These are phyloP conservation scores for Parauchenoglanis punctatus DNA, from an alignment of 2,797 vertebrate genomes.

Conservation along the genomic window DNA sequence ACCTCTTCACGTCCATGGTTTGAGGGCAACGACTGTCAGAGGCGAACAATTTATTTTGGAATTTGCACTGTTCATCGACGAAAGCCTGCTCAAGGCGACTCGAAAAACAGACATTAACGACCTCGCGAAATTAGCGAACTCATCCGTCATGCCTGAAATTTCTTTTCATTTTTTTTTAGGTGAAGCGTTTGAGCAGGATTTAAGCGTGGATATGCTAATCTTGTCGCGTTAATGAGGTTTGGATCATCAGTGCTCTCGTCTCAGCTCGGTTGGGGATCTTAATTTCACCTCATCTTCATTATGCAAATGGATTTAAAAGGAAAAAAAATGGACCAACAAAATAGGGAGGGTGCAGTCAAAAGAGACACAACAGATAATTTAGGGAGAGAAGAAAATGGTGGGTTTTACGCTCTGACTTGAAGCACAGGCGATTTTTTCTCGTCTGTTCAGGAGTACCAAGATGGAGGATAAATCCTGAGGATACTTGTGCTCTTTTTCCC, in stretches of 20 bases:
- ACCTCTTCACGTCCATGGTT: slow-evolving; percentile 19
- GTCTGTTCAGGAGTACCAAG: not conserved
- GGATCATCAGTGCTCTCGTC: slow-evolving; percentile 50
- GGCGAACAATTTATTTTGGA: slow-evolving; percentile 13
- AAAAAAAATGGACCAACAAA: slow-evolving; percentile 70
- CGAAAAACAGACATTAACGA: slow-evolving; percentile 49
- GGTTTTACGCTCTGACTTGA: not conserved
- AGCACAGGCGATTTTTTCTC: slow-evolving; percentile 14
- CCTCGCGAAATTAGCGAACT: slow-evolving; percentile 47
- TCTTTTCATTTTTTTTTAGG: slow-evolving; percentile 34
- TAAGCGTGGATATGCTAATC: slow-evolving; percentile 58
- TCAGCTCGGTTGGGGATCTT: slow-evolving; percentile 73
- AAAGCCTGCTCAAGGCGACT: slow-evolving; percentile 19
- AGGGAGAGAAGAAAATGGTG: slow-evolving; percentile 24
- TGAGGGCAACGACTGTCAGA: slow-evolving; percentile 17
- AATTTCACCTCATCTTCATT: slow-evolving; percentile 83
- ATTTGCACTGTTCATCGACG: slow-evolving; percentile 30
- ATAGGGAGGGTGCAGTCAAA: slow-evolving; percentile 33
- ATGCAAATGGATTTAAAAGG: slow-evolving; percentile 78
- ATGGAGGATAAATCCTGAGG: slow-evolving; percentile 35
- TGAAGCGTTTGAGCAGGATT: slow-evolving; percentile 46
- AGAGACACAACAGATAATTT: slow-evolving; percentile 21
- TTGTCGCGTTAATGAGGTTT: slow-evolving; percentile 56
- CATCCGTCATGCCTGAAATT: slow-evolving; percentile 48
- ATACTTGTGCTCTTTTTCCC: slow-evolving; percentile 18